Percentiles rank a stretch among this genome's conserved stretches.
These are phyloP conservation scores for Ricordea florida DNA, from an alignment of 92 coral and sea anemone genomes.

Conservation along the genomic window DNA sequence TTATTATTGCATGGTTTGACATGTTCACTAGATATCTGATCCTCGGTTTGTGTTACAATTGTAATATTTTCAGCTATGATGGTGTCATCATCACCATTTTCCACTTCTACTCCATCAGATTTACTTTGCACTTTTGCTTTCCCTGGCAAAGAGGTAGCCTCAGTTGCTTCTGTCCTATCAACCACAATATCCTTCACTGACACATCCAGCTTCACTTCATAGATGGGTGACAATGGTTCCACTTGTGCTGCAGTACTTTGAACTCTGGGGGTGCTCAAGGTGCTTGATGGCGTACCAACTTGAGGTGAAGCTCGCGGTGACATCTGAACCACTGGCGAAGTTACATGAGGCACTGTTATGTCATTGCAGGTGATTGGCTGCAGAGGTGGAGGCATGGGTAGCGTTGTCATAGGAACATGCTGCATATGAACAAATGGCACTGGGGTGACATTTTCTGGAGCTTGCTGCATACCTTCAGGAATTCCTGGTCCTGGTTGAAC, in stretches of 20 bases:
- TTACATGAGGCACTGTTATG: constrained; percentile 25
- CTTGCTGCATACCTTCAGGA: constrained; percentile 24
- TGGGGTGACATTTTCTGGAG: constrained; percentile 13
- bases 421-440: constrained; percentile 34
- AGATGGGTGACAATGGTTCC: constrained; percentile 12
- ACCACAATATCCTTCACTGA: not conserved
- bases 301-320: not conserved
- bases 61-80: constrained; percentile 37
- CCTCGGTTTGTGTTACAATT: constrained; percentile 6
- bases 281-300: not conserved
- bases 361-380: constrained; percentile 33
- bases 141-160: not conserved
- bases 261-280: not conserved
- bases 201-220: constrained; percentile 18
- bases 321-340: constrained; percentile 26
- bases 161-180: not conserved
- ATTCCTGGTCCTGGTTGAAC: constrained; percentile 20
- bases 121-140: not conserved
- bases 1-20: not conserved
- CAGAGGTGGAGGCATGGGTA: constrained; percentile 32
- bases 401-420: constrained; percentile 39
- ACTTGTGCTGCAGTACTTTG: not conserved
- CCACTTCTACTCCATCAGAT: constrained; percentile 18
- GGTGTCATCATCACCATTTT: constrained; percentile 30
- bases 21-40: not conserved